Base-by-base conservation (phyloP, 2,797 vertebrate species). In the Helostoma temminkii region DNA sequence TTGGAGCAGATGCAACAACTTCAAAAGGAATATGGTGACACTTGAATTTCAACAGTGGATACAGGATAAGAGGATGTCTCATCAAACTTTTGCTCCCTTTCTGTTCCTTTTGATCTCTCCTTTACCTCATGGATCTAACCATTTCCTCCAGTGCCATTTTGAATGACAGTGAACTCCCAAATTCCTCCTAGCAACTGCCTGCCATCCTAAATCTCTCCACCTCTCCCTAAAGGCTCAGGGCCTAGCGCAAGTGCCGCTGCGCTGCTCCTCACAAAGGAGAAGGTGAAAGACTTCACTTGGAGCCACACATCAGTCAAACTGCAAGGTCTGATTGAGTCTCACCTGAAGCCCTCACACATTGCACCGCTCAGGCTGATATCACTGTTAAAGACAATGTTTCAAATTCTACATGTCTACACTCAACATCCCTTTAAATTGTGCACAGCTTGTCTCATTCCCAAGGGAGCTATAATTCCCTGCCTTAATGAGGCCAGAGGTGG, bases 221-320 rank as follows among this genome's bases (percentile, higher is more conserved):
- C 37, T 41, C 41, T 81, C 83, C 70, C 50, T 52, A 12, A 71
- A 78, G 60, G 66, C 67, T 71, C 59, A 45, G 39, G 30, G 62
- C 22, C 41, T 72, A 66, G 26, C n/a, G 32, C 45, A 56, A 25
- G 26, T 32, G 49, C 55, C 42, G 59, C 58, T 41, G 59, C 60
- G 74, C 25, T 14, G 41, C 42, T 47, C n/a, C 72, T 75, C 36
- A 42, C 43, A 14, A 10, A 77, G 57, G 43, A 75, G 55, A 69
- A 71, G 78, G 70, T 49, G 58, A 76, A 73, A 84, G 66, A 77
- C 66, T 75, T 67, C 46, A 57, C 50, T 73, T 63, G 71, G 76
- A 75, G 79, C 78, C 71, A 59, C 81, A 71, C 71, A 88, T 83
- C 83, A 82, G 72, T 83, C 78, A 71, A 81, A 81, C 74, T 47